These are phyloP conservation scores for Poecile montanus DNA, from an alignment of 2,797 vertebrate genomes.

Conservation along the genomic window DNA sequence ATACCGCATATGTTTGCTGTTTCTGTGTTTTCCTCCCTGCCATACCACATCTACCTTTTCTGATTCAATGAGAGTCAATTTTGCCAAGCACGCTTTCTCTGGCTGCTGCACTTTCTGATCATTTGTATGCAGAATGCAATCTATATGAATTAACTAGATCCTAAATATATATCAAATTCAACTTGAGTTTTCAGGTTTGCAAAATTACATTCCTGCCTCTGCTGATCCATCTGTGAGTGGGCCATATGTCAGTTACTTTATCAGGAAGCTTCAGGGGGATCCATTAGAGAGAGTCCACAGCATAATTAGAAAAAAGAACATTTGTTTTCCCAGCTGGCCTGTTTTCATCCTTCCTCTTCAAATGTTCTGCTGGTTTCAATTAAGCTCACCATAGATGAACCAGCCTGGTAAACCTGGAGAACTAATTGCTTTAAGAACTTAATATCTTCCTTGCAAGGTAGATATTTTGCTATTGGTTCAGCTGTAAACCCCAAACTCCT, in stretches of 20 bases:
- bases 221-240: slow-evolving; percentile 55
- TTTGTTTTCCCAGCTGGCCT: slow-evolving; percentile 71
- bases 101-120: slow-evolving; percentile 32
- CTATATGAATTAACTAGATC: slow-evolving; percentile 45
- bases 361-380: slow-evolving; percentile 65
- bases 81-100: slow-evolving; percentile 5
- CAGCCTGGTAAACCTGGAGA: slow-evolving; percentile 23
- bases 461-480: slow-evolving; percentile 27
- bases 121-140: slow-evolving; percentile 43
- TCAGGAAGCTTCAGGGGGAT: slow-evolving; percentile 66
- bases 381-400: slow-evolving; percentile 34
- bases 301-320: slow-evolving; percentile 72
- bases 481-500: neutral
- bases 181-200: slow-evolving; percentile 47
- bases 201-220: slow-evolving; percentile 52
- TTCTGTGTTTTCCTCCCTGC: slow-evolving; percentile 16
- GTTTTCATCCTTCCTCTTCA: slow-evolving; percentile 58
- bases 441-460: slow-evolving; percentile 44
- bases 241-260: slow-evolving; percentile 71
- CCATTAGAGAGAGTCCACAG: slow-evolving; percentile 51
- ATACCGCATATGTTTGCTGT: neutral
- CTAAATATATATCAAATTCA: slow-evolving; percentile 61
- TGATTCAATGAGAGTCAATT: neutral
- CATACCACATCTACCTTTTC: slow-evolving; percentile 28
- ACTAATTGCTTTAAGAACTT: slow-evolving; percentile 52